Conservation (phyloP, 2,888 invertebrate genomes). For the Megalurothrips usitatus region DNA sequence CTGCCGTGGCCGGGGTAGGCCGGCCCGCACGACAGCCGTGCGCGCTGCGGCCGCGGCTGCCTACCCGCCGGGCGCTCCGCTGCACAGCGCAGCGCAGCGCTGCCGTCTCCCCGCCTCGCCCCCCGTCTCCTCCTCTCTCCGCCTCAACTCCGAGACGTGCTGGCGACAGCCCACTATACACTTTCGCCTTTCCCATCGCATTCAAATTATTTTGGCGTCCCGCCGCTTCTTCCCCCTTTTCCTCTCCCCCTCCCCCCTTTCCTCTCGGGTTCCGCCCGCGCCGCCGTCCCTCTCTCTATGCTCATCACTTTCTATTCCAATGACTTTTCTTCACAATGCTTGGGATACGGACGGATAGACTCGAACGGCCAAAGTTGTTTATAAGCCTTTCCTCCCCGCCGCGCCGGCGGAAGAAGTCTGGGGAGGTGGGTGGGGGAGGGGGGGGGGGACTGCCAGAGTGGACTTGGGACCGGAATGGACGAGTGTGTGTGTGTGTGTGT, state of each 20-base stretch:
- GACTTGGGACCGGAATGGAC: neutral
- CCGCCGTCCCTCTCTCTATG: neutral
- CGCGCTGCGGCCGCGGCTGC: too few relatives aligned
- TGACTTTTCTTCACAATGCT: neutral
- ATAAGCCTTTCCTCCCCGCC: neutral
- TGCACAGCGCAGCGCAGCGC: too few relatives aligned
- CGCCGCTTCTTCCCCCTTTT: too few relatives aligned
- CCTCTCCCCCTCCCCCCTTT: neutral
- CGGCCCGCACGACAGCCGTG: too few relatives aligned
- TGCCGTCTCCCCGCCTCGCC: too few relatives aligned
- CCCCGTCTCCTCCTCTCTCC: too few relatives aligned
- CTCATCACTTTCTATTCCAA: conserved; percentile 16
- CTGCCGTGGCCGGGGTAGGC: too few relatives aligned
- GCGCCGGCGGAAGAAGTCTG: neutral
- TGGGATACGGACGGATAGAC: neutral
- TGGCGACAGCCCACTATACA: neutral
- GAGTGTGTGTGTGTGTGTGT: neutral
- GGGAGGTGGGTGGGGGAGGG: neutral
- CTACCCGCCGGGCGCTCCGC: too few relatives aligned
- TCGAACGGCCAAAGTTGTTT: neutral
- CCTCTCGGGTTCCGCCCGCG: neutral
- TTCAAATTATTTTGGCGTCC: neutral
- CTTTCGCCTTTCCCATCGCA: neutral
- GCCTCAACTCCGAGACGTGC: too few relatives aligned
- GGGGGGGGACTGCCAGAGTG: neutral